Evolutionary conservation across 92 coral and sea anemone species (phyloP).

Genomic region (Parazoanthus darwini): DNA sequence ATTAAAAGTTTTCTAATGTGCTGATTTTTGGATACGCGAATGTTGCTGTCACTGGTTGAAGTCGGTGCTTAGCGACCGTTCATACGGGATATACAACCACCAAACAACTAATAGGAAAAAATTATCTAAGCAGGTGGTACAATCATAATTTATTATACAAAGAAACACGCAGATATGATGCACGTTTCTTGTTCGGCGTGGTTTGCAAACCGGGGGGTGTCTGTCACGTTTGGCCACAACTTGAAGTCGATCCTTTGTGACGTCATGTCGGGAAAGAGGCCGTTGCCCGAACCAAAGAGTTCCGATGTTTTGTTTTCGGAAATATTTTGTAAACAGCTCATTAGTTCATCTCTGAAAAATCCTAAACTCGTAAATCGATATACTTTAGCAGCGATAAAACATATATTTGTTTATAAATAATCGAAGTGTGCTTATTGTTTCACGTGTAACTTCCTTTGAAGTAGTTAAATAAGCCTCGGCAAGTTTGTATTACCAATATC

Average conservation of each 20-base stretch:
- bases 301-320: not conserved
- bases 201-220: not conserved
- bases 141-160: not conserved
- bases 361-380: not conserved
- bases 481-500: not conserved
- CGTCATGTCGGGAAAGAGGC: not conserved
- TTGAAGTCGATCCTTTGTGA: not conserved
- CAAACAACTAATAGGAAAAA: not conserved
- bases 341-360: not conserved
- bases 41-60: not conserved
- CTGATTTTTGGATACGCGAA: not conserved
- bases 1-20: too few relatives aligned
- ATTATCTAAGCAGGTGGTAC: not conserved
- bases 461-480: constrained; percentile 18
- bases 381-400: not conserved
- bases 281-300: not conserved
- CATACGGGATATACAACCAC: too few relatives aligned
- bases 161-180: not conserved
- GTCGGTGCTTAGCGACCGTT: too few relatives aligned
- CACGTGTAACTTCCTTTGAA: not conserved
- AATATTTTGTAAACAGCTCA: not conserved
- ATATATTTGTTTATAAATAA: constrained; percentile 17
- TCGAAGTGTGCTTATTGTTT: not conserved
- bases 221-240: not conserved
- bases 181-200: not conserved